Base-by-base conservation (phyloP, 2,888 invertebrate genomes). In the Phengaris alcon region DNA sequence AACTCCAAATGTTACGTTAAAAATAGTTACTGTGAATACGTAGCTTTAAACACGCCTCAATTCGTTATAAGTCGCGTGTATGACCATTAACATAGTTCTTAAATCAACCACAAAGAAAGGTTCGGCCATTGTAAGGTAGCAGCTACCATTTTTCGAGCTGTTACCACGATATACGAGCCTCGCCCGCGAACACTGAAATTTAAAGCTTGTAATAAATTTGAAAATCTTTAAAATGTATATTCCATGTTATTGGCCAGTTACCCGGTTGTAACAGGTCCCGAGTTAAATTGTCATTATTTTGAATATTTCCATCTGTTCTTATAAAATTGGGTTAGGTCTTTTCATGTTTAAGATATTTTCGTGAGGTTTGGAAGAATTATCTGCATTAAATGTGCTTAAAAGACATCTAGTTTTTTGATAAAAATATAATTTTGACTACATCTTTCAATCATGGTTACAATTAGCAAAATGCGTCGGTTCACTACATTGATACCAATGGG, bases 181-280 rank as follows among this genome's bases (percentile, higher is more conserved):
- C 22, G 12, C 15, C 13, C n/a, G 59, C 59, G 59, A 59, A 59
- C 15, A 7, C 48, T 51, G 12, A 70, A 70, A 70, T 70, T 70
- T 70, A 70, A n/a, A 70, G 70, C 70, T 70, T 9, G 70, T 70
- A 70, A 70, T 70, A 70, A 70, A 70, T 70, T 70, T 51, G 48
- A 70, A 51, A 44, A 70, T 70, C 70, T 51, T 70, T 70, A 15
- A 70, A 70, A 70, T 51, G 70, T 70, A 48, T 48, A 70, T 70
- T 51, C 51, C 15, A 2, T 48, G 70, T 70, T 15, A 70, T 51
- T 70, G n/a, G 10, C n/a, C 51, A 70, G 22, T 52, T 70, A 8
- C 8, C 48, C 15, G 70, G 70, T 48, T 70, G 51, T 70, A 48
- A 69, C 59, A 10, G 44, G 35, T 12, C 35, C 10, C 13, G 64